phyloP scores from a whole-genome alignment of 2,888 invertebrate species.

The Temnothorax rugatulus region DNA sequence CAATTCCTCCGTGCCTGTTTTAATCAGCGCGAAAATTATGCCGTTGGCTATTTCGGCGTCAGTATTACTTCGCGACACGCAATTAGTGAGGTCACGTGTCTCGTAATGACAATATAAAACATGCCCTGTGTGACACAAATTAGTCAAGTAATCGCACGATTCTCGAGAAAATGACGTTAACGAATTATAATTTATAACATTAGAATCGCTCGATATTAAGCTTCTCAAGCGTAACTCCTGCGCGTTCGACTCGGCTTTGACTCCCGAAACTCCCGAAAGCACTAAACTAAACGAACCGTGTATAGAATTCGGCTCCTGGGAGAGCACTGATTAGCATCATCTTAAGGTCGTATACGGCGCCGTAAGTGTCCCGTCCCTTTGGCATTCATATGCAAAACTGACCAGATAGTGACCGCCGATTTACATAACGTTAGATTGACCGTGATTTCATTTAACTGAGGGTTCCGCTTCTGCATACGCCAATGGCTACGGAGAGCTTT shows the following conservation, averaged over 20 bases:
- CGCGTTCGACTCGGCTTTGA: slow-evolving; percentile 50
- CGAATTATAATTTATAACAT: neutral
- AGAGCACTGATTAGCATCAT: slow-evolving; percentile 83
- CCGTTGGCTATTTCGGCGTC: neutral
- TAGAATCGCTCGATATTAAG: slow-evolving; percentile 2
- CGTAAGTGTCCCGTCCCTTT: slow-evolving; percentile 74
- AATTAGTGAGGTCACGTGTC: slow-evolving; percentile 8
- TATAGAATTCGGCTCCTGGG: slow-evolving; percentile 70
- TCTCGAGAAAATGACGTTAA: neutral
- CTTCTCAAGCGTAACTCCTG: slow-evolving; percentile 4
- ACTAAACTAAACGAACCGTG: slow-evolving; percentile 84
- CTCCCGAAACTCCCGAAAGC: slow-evolving; percentile 74
- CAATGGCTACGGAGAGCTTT: slow-evolving; percentile 57
- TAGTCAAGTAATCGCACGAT: neutral
- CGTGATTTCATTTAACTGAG: slow-evolving; percentile 83
- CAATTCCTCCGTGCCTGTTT: neutral
- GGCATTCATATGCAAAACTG: slow-evolving; percentile 85
- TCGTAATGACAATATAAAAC: neutral
- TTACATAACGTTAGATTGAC: slow-evolving; percentile 86
- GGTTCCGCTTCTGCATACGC: slow-evolving; percentile 48
- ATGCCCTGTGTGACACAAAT: neutral
- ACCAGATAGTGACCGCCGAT: slow-evolving; percentile 83
- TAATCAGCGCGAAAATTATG: slow-evolving; percentile 32
- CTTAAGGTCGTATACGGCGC: slow-evolving; percentile 78
- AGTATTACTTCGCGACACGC: neutral